Percentiles rank a stretch among this genome's conserved stretches.
Conservation (phyloP, 2,113 vertebrate species). For the Oenanthe melanoleuca region DNA sequence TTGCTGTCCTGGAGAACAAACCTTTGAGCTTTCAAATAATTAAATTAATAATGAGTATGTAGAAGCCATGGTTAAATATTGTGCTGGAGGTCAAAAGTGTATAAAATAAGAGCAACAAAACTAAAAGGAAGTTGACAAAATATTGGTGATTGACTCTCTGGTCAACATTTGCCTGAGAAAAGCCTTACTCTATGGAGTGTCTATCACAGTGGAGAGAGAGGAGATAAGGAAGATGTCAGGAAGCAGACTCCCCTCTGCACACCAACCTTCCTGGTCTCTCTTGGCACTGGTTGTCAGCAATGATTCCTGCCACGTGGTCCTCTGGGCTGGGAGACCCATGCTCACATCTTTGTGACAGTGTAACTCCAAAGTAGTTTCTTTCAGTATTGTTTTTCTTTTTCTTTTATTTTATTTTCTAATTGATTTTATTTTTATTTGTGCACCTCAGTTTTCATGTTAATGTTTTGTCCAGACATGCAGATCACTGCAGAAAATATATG, state of each 20-base stretch:
- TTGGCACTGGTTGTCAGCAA: background rate
- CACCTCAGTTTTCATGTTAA: background rate
- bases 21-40: background rate
- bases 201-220: background rate
- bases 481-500: background rate
- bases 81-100: background rate
- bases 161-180: background rate
- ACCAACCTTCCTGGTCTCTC: background rate
- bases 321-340: background rate
- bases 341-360: background rate
- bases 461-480: background rate
- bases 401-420: background rate
- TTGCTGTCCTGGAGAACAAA: background rate
- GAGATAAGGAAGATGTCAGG: background rate
- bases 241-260: background rate
- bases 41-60: background rate
- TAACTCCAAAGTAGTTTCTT: background rate
- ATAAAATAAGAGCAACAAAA: background rate
- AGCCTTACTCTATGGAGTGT: fast-evolving
- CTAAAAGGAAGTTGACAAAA: background rate
- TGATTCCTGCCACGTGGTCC: background rate
- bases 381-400: background rate
- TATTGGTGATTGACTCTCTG: background rate
- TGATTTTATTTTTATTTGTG: background rate
- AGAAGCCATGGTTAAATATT: background rate